These are phyloP conservation scores for Alethe castanea DNA, from an alignment of 2,113 vertebrate genomes.

Conservation along the genomic window DNA sequence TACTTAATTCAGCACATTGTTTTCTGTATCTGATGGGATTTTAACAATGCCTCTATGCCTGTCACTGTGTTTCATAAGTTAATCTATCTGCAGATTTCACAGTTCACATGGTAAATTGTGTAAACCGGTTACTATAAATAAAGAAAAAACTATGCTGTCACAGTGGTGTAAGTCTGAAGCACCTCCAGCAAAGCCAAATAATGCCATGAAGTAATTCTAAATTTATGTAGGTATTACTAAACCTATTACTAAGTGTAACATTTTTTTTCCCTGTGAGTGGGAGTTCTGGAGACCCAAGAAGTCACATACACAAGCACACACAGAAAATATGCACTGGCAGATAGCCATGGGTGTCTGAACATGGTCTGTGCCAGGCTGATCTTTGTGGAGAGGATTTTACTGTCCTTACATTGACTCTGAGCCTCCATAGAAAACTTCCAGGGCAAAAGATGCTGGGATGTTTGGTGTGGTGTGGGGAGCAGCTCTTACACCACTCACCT, in stretches of 20 bases:
- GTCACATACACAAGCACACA: background rate
- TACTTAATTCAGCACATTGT: background rate
- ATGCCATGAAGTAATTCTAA: background rate
- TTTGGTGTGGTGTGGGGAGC: background rate
- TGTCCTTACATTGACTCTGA: background rate
- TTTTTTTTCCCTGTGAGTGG: background rate
- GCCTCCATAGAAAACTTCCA: background rate
- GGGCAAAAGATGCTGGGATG: background rate
- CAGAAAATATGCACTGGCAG: background rate
- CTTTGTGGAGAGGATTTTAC: background rate
- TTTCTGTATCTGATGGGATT: background rate
- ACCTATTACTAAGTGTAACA: background rate
- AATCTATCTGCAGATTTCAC: conserved; percentile 26
- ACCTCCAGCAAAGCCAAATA: conserved; percentile 1
- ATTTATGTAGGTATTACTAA: background rate
- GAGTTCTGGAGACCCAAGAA: background rate
- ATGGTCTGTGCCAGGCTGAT: background rate
- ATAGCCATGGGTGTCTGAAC: background rate
- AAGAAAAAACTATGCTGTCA: background rate
- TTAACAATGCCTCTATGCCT: background rate
- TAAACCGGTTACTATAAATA: conserved; percentile 32
- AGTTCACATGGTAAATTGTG: background rate
- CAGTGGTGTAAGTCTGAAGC: background rate
- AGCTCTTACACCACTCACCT: background rate
- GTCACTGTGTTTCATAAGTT: background rate